phyloP scores from a whole-genome alignment of 2,888 invertebrate species.

The Selenia dentaria region DNA sequence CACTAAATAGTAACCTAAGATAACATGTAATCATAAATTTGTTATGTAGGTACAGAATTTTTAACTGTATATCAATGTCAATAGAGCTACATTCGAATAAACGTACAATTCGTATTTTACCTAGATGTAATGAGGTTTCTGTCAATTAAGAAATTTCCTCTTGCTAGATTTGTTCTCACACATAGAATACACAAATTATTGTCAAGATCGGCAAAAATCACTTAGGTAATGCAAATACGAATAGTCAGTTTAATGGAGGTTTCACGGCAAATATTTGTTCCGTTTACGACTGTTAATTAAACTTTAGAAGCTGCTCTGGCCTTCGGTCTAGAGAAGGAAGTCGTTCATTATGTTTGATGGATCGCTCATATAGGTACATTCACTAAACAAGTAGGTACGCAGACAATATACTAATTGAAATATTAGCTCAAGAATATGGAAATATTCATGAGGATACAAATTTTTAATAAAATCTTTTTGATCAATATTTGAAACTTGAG shows the following conservation, averaged over 20 bases:
- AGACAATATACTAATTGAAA: too few species aligned
- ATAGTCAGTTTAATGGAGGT: slow-evolving; percentile 28
- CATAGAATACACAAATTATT: slow-evolving; percentile 22
- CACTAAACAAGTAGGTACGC: too few species aligned
- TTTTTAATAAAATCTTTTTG: too few species aligned
- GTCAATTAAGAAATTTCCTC: slow-evolving; percentile 16
- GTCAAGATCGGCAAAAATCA: slow-evolving; percentile 26
- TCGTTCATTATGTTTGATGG: slow-evolving; percentile 10
- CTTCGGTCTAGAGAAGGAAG: slow-evolving; percentile 12
- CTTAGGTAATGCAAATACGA: slow-evolving; percentile 30
- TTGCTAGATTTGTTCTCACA: slow-evolving; percentile 19
- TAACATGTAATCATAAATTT: neutral
- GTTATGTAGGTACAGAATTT: neutral
- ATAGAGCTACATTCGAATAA: too few species aligned
- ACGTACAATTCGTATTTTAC: too few species aligned
- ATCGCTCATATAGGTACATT: too few species aligned
- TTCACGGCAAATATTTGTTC: slow-evolving; percentile 41
- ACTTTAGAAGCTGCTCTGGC: slow-evolving; percentile 24
- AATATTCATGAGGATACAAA: too few species aligned
- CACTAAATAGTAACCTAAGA: too few species aligned
- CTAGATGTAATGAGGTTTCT: neutral
- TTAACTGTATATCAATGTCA: too few species aligned
- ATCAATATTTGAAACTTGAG: too few species aligned
- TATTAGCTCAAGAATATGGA: too few species aligned
- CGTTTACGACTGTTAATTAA: slow-evolving; percentile 43